Percentiles rank a stretch among this genome's conserved stretches.
These are phyloP conservation scores for Cottoperca gobio DNA, from an alignment of 2,797 vertebrate species.

Conservation along the genomic window DNA sequence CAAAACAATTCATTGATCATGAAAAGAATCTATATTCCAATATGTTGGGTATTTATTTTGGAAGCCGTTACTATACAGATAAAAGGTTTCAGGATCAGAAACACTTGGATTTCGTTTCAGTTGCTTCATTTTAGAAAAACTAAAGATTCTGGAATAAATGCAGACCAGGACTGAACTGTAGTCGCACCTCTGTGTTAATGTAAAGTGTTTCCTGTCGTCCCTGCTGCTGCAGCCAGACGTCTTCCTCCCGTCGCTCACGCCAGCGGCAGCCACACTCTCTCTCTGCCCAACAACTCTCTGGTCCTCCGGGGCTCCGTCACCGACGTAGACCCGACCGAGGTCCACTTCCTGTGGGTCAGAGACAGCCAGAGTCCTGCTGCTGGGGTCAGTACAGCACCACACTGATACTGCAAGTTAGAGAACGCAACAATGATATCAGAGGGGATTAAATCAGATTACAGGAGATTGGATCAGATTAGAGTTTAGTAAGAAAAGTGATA, in stretches of 20 bases:
- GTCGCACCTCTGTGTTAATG: not conserved
- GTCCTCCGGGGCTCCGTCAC: conserved; percentile 91
- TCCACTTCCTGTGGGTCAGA: conserved; percentile 89
- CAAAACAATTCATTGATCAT: no score
- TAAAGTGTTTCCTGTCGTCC: not conserved
- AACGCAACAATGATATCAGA: no score
- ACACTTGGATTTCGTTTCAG: no score
- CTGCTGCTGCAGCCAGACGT: conserved; percentile 81
- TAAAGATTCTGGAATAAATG: no score
- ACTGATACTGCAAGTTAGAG: no score
- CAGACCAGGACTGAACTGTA: no score
- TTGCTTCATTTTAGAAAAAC: no score
- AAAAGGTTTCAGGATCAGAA: no score
- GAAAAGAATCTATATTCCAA: no score
- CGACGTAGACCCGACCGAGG: conserved; percentile 83
- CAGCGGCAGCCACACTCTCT: conserved; percentile 90
- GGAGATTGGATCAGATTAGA: not conserved
- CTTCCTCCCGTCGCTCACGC: conserved; percentile 87
- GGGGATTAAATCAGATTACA: not conserved
- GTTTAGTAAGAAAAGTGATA: no score
- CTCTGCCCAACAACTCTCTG: conserved; percentile 92
- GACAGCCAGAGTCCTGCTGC: conserved; percentile 93
- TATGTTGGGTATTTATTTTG: no score
- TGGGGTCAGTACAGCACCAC: conserved; percentile 83
- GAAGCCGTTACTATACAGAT: no score